Evolutionary conservation across 2,888 invertebrate species (phyloP), one percentile per base, ranked within the genome.

Genomic region (Athalia circularis): DNA sequence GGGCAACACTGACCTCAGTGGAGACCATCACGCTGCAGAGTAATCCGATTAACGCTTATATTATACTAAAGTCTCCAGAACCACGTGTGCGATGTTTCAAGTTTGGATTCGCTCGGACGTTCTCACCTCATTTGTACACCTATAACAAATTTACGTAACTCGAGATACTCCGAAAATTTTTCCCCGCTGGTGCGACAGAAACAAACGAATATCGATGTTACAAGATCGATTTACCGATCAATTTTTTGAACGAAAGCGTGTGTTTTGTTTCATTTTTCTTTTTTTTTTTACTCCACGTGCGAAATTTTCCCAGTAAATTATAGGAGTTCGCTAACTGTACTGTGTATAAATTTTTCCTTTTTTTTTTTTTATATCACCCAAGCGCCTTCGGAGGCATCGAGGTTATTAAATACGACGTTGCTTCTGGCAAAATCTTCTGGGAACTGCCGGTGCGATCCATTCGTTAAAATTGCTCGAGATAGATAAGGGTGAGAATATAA

Each of bases 1-100:
- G 52, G 29, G 48, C 75, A 75, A 75, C 75, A 75, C 75, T 75
- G 75, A 75, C 75, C 75, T 62, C 75, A 75, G 75, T 29, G 48
- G 50, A 64, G 64, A 75, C 75, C 75, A 72, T 59, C 61, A 45
- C 72, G 72, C 72, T 72, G 72, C 72, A 64, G 64, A 52, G 48
- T 50, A 75, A 75, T 75, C 75, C 75, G 48, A 62, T 75, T 75
- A 62, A 50, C 62, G 62, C 43, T 72, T 43, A 62, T 15, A 29
- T 29, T 29, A 29, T 29, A 64, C 75, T 62, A 62, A 75, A 59
- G 43, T 75, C 61, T 61, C 62, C n/a, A 50, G 75, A 62, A 62
- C 75, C 75, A 75, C 75, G 75, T 75, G 75, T 50, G 11, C 75
- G 62, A 75, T 50, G 75, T 64, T 75, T 29, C 62, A 52, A 50